A percentile compares a stretch with the other conserved stretches of the same genome.
These are phyloP conservation scores for Aphelinus atriplicis DNA, from an alignment of 1,140 invertebrate genomes.

Conservation along the genomic window DNA sequence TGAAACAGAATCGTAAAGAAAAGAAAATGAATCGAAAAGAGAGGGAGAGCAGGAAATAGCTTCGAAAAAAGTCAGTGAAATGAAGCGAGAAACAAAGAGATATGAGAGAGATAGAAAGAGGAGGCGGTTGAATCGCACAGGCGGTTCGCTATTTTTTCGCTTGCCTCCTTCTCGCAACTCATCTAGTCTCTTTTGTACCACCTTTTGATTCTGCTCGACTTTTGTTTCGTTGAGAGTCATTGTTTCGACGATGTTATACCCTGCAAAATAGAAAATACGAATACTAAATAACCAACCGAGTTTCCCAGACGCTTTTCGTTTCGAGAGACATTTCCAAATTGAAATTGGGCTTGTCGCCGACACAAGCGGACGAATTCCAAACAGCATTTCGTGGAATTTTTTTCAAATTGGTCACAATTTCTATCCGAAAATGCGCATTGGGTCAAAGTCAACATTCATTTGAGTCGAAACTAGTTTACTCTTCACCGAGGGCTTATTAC, in stretches of 20 bases:
- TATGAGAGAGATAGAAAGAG: not conserved
- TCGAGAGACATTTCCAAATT: too few relatives aligned
- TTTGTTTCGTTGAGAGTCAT: constrained; percentile 7
- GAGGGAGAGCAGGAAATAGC: not conserved
- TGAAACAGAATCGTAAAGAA: too few relatives aligned
- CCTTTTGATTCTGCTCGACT: constrained; percentile 16
- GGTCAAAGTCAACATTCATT: too few relatives aligned
- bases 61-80: constrained; percentile 1
- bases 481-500: too few relatives aligned
- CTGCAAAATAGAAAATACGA: constrained; percentile 16
- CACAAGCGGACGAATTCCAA: too few relatives aligned
- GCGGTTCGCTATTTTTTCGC: constrained; percentile 22
- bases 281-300: constrained; percentile 37
- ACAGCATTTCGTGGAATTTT: too few relatives aligned
- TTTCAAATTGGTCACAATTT: too few relatives aligned
- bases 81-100: constrained; percentile 9
- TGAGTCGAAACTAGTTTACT: too few relatives aligned
- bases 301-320: not conserved
- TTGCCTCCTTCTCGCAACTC: constrained; percentile 3
- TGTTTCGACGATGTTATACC: constrained; percentile 16
- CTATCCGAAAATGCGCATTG: too few relatives aligned
- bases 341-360: too few relatives aligned
- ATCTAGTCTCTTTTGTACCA: constrained; percentile 24
- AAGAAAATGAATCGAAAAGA: not conserved
- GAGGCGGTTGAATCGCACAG: constrained; percentile 11